A percentile compares a stretch with the other conserved stretches of the same genome.
Conservation (phyloP, 2,888 invertebrate genomes). For the Habroteleia sp. region DNA sequence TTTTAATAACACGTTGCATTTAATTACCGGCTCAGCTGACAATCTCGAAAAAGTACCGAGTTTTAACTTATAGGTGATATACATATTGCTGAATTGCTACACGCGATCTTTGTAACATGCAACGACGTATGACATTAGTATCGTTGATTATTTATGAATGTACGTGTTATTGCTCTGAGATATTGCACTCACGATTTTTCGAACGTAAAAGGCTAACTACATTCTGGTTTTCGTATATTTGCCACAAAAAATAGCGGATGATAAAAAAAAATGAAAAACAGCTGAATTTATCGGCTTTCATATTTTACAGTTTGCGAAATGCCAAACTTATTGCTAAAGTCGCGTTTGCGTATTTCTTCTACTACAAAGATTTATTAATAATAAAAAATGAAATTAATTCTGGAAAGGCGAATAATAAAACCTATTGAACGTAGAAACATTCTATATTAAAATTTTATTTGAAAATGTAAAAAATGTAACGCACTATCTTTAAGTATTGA, state of each 20-base stretch:
- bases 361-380: constrained; percentile 14
- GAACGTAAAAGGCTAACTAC: constrained; percentile 58
- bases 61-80: constrained; percentile 47
- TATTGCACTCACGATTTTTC: constrained; percentile 57
- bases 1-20: constrained; percentile 60
- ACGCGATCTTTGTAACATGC: constrained; percentile 56
- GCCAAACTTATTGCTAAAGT: constrained; percentile 47
- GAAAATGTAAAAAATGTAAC: too few species aligned
- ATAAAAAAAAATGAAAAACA: constrained; percentile 57
- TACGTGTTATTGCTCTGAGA: constrained; percentile 62
- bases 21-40: constrained; percentile 60
- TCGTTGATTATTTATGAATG: constrained; percentile 54
- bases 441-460: too few species aligned
- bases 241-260: constrained; percentile 52
- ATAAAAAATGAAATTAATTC: constrained; percentile 31
- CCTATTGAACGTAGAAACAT: too few species aligned
- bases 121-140: constrained; percentile 57
- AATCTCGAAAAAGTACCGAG: constrained; percentile 46
- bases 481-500: too few species aligned
- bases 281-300: constrained; percentile 52
- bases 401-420: too few species aligned
- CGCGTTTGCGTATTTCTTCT: constrained; percentile 55
- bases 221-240: constrained; percentile 48
- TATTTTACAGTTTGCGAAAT: constrained; percentile 53
- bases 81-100: constrained; percentile 50